Evolutionary conservation across 2,113 vertebrate species (phyloP).

Genomic region (Mellivora capensis): DNA sequence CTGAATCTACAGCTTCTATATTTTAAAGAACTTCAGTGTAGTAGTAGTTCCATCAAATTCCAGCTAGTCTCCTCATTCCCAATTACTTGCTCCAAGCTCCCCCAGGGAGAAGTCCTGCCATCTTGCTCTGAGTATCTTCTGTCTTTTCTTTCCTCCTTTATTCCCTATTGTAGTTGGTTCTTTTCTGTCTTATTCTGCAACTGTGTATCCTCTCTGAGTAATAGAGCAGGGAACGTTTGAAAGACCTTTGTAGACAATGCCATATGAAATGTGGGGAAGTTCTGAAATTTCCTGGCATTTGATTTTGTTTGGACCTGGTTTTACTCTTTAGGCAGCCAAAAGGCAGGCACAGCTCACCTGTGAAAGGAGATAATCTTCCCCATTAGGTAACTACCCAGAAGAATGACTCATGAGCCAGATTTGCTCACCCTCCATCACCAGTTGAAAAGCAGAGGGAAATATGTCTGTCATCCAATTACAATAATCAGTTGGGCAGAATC

Average conservation of each 20-base stretch:
- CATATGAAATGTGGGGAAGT: constrained; percentile 24
- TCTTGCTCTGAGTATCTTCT: neutral
- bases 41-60: constrained; percentile 46
- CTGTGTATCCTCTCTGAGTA: neutral
- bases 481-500: constrained; percentile 39
- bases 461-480: constrained; percentile 41
- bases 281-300: constrained; percentile 55
- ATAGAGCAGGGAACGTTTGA: neutral
- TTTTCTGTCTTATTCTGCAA: neutral
- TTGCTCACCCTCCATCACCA: neutral
- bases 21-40: constrained; percentile 56
- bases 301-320: constrained; percentile 19
- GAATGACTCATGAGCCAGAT: neutral
- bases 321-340: constrained; percentile 7
- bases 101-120: neutral
- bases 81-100: neutral
- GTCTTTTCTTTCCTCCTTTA: neutral
- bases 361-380: constrained; percentile 34
- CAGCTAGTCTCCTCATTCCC: neutral
- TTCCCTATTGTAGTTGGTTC: neutral
- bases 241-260: constrained; percentile 40
- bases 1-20: constrained; percentile 38
- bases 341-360: constrained; percentile 6
- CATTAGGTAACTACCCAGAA: neutral
- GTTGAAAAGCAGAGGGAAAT: constrained; percentile 28